Conservation (phyloP, 1,140 invertebrate species). For the Streblospio benedicti region DNA sequence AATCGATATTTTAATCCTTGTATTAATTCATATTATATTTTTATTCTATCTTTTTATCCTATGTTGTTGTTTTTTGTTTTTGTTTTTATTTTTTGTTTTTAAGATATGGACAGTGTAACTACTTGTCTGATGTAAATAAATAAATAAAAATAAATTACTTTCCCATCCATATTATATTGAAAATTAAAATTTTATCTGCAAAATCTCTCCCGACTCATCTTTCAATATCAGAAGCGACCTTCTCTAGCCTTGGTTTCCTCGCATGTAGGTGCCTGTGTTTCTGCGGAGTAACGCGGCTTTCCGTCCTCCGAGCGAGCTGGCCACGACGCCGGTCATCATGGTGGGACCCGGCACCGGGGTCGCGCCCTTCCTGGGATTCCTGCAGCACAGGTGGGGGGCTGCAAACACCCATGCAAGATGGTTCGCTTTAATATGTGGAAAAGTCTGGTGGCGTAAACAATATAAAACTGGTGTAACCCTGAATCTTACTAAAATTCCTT, state of each 20-base stretch:
- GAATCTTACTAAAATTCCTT: background rate
- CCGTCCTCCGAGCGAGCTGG: slow-evolving; percentile 30
- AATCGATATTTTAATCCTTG: no score
- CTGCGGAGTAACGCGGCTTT: slow-evolving; percentile 35
- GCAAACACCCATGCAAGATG: background rate
- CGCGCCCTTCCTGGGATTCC: slow-evolving; percentile 95
- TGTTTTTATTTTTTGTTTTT: no score
- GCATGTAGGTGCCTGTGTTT: slow-evolving; percentile 40
- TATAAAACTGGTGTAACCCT: background rate
- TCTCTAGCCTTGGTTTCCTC: no score
- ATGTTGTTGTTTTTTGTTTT: no score
- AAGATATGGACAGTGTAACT: no score
- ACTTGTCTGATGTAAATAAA: no score
- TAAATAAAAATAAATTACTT: background rate
- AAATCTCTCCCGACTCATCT: no score
- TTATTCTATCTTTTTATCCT: background rate
- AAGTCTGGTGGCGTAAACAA: background rate
- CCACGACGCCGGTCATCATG: slow-evolving; percentile 88
- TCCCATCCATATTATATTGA: background rate
- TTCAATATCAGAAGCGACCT: no score
- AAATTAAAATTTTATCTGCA: no score
- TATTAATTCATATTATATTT: slow-evolving; percentile 12
- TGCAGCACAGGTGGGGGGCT: slow-evolving; percentile 63
- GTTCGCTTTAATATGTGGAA: background rate
- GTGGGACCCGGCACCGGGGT: slow-evolving; percentile 97